Conservation (phyloP, 1,140 invertebrate genomes). For the Agraylea sexmaculata region DNA sequence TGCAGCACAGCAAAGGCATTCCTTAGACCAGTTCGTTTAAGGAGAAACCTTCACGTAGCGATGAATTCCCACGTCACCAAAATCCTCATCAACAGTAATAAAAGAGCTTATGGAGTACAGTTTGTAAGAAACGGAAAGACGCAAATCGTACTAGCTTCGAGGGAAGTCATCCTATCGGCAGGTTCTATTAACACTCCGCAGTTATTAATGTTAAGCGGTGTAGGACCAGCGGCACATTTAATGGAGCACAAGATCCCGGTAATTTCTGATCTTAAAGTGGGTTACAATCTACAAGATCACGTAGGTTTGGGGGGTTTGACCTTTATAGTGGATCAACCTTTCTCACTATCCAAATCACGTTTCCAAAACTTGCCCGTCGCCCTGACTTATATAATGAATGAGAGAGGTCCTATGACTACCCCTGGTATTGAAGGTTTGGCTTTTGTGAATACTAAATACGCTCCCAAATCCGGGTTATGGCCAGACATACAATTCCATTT, state of each 20-base stretch:
- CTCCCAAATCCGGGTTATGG: conserved; percentile 57
- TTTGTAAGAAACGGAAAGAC: conserved; percentile 53
- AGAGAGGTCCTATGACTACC: conserved; percentile 68
- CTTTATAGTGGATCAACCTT: conserved; percentile 66
- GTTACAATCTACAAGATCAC: conserved; percentile 75
- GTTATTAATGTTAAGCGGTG: conserved; percentile 79
- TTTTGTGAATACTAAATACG: conserved; percentile 75
- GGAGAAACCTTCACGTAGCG: conserved; percentile 72
- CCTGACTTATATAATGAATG: conserved; percentile 69
- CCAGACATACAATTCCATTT: conserved; percentile 84
- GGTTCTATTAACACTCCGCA: conserved; percentile 74
- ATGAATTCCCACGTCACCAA: conserved; percentile 65
- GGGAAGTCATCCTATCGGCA: conserved; percentile 70
- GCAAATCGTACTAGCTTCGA: conserved; percentile 52
- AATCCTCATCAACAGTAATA: conserved; percentile 54
- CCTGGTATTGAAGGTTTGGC: conserved; percentile 72
- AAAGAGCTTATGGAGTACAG: conserved; percentile 64
- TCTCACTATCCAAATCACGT: conserved; percentile 64
- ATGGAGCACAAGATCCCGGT: conserved; percentile 61
- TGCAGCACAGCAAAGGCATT: conserved; percentile 87
- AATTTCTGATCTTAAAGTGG: conserved; percentile 62
- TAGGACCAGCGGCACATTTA: conserved; percentile 72
- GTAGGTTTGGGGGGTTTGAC: conserved; percentile 72
- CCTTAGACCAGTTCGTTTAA: conserved; percentile 62
- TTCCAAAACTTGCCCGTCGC: conserved; percentile 66